Base-by-base conservation (phyloP, 1,140 invertebrate species). In the Pseudoatta argentina region DNA sequence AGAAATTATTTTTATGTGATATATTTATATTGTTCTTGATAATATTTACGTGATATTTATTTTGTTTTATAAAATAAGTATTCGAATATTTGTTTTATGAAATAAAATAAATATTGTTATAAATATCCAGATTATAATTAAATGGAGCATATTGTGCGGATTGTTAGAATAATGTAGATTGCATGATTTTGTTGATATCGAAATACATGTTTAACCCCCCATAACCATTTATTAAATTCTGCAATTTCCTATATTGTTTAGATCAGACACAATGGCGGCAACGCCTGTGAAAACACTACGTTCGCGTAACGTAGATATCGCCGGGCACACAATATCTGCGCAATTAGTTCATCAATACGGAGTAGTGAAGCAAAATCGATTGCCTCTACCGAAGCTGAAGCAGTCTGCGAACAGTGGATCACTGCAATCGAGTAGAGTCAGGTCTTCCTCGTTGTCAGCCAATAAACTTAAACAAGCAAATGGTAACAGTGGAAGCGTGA, bases 201-300 rank as follows among this genome's bases (percentile, higher is more conserved):
- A 44, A 61, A 61, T 14, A 18, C 8, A 14, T 18, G 4, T 16
- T 5, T 16, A 18, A 16, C 5, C 39, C 24, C 53, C 10, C 6
- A 79, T 53, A 12, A 67, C 39, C n/a, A 39, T 69, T 39, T 67
- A 78, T 1, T 21, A 57, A 55, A 57, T 2, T 69, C 69, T 59
- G 5, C 3, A 61, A 21, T 30, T 61, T 81, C n/a, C 1, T 71
- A 3, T 66, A 66, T 18, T 53, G 14, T 89, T 63, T 53, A 91
- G 95, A 48, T 95, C 94, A 0, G 95, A 95, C 30, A 95, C 94
- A 6, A 93, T 95, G n/a, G 94, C 94, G 0, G 95, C 95, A 2
- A 95, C 93, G 4, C 94, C 94, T 27, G 93, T 95, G 0, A 95
- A 95, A 86, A 95, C 94, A 10, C 39, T 95, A 7, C 92, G 94